A percentile compares a stretch with the other conserved stretches of the same genome.
These are phyloP conservation scores for Seira ritae DNA, from an alignment of 2,888 invertebrate genomes.

Conservation along the genomic window DNA sequence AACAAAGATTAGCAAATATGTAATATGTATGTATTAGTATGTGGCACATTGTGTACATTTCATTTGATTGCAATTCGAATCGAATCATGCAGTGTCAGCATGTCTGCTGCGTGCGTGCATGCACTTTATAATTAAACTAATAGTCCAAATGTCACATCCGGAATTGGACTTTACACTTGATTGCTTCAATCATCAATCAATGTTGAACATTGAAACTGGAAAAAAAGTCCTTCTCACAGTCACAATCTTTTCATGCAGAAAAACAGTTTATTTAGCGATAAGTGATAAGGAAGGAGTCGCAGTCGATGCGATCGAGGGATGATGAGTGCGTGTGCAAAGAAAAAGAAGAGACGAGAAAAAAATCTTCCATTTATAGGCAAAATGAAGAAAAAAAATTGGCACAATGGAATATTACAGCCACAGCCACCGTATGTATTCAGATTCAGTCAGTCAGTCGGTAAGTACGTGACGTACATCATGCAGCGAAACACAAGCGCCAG, in stretches of 20 bases:
- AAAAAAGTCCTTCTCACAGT: neutral
- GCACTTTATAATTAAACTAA: no score
- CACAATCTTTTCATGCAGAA: neutral
- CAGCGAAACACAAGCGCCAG: no score
- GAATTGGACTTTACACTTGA: conserved; percentile 52
- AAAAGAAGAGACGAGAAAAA: neutral
- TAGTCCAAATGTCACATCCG: conserved; percentile 34
- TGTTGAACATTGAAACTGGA: neutral
- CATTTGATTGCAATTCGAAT: neutral
- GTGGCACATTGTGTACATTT: no score
- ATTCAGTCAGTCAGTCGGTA: no score
- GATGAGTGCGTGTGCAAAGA: neutral
- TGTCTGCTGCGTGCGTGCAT: conserved; percentile 15
- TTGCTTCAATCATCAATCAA: neutral
- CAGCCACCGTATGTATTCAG: no score
- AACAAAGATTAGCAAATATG: neutral
- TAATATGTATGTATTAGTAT: neutral
- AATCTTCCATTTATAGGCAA: neutral
- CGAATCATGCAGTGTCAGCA: conserved; percentile 56
- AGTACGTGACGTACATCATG: neutral
- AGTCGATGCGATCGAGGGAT: no score
- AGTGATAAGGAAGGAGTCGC: neutral
- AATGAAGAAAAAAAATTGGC: neutral
- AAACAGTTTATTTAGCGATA: neutral
- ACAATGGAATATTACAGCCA: neutral